Conservation (phyloP, 2,888 invertebrate species). For the Heliconius charithonia region DNA sequence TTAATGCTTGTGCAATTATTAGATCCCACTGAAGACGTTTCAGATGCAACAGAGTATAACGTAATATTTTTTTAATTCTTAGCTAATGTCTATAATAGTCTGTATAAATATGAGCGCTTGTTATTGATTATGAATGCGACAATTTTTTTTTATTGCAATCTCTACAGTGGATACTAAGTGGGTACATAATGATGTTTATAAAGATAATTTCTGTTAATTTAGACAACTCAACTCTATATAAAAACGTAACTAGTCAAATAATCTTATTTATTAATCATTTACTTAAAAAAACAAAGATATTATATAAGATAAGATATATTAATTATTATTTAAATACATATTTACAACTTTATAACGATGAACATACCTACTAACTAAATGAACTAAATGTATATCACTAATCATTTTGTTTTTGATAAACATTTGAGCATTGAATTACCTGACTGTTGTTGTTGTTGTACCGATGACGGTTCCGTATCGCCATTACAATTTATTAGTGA, state of each 20-base stretch:
- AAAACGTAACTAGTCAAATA: neutral
- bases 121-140: neutral
- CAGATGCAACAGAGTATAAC: neutral
- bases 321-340: slow-evolving; percentile 1
- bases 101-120: neutral
- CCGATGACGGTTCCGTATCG: slow-evolving; percentile 21
- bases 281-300: neutral
- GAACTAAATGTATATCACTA: neutral
- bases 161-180: neutral
- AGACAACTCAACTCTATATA: neutral
- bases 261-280: neutral
- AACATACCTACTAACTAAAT: neutral
- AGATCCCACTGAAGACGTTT: neutral
- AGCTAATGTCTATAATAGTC: neutral
- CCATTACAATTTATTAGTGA: slow-evolving; percentile 40
- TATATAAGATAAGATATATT: neutral
- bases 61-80: neutral
- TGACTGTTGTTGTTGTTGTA: slow-evolving; percentile 25
- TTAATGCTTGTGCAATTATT: neutral
- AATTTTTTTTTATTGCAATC: neutral
- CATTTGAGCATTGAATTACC: slow-evolving; percentile 3
- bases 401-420: neutral
- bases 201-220: neutral
- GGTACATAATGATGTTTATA: neutral
- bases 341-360: slow-evolving; percentile 1